These are phyloP conservation scores for Temnopleurus reevesii DNA, from an alignment of 53 echinoderm and acorn worm genomes.

Conservation along the genomic window DNA sequence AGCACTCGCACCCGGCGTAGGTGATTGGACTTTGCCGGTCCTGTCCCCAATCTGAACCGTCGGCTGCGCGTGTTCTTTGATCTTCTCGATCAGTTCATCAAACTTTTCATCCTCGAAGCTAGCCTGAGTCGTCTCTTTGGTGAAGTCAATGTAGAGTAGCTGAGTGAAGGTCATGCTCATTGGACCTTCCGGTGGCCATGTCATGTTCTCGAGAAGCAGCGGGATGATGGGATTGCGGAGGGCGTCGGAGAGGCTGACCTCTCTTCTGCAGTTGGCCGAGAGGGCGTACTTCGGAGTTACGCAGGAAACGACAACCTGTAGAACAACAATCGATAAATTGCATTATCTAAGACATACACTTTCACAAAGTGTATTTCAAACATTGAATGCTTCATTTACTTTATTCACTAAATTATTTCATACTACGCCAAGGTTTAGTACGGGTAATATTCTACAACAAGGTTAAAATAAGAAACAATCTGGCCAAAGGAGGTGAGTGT, in stretches of 20 bases:
- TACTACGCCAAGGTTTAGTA: no score
- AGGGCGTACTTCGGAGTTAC: conserved; percentile 94
- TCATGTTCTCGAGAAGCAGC: conserved; percentile 71
- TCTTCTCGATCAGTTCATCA: conserved; percentile 76
- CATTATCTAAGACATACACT: no score
- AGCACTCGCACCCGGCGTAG: no score
- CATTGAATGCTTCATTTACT: no score
- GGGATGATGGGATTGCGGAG: conserved; percentile 93
- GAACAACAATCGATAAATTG: no score
- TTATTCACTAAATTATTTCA: no score
- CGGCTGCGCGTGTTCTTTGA: conserved; percentile 67
- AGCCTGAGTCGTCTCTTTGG: conserved; percentile 66
- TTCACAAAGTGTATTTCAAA: no score
- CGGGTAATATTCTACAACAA: no score
- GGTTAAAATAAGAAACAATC: no score
- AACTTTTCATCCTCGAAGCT: conserved; percentile 84
- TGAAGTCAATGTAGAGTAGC: conserved; percentile 93
- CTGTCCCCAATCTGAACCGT: background rate
- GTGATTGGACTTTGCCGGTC: background rate
- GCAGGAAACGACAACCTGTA: conserved; percentile 91
- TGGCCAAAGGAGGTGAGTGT: no score
- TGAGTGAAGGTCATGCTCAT: conserved; percentile 97
- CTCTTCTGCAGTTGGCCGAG: conserved; percentile 94
- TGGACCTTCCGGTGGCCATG: conserved; percentile 95
- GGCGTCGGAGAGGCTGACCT: conserved; percentile 94